A percentile compares a stretch with the other conserved stretches of the same genome.
Evolutionary conservation across 2,888 invertebrate genomes (phyloP).

Genomic region (Pyrrhia umbra): DNA sequence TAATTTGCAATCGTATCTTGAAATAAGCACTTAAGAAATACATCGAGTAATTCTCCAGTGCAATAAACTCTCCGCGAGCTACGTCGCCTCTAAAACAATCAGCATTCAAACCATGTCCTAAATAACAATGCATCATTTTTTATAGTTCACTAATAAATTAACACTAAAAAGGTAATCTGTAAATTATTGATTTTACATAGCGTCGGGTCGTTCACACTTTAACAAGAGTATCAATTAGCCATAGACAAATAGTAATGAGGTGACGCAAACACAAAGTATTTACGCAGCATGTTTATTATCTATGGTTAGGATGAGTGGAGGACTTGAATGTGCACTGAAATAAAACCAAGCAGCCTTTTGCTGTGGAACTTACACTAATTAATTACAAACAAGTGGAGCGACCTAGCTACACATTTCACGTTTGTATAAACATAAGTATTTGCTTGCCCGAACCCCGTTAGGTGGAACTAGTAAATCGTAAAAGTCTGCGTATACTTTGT

Average conservation of each 20-base stretch:
- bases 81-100: conserved; percentile 55
- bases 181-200: conserved; percentile 60
- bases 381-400: conserved; percentile 48
- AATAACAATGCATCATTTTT: conserved; percentile 73
- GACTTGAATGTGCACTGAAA: conserved; percentile 37
- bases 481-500: conserved; percentile 1
- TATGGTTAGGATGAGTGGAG: conserved; percentile 37
- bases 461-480: conserved; percentile 7
- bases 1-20: neutral
- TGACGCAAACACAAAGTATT: conserved; percentile 38
- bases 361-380: conserved; percentile 42
- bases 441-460: conserved; percentile 2
- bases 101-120: conserved; percentile 68
- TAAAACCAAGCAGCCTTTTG: conserved; percentile 45
- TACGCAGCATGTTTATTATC: conserved; percentile 46
- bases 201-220: conserved; percentile 62
- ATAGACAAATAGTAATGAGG: conserved; percentile 56
- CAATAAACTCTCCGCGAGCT: conserved; percentile 64
- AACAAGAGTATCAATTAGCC: conserved; percentile 47
- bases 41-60: conserved; percentile 39
- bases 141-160: conserved; percentile 72
- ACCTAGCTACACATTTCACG: conserved; percentile 19
- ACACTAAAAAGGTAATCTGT: conserved; percentile 72
- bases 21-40: neutral
- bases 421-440: conserved; percentile 30